phyloP scores from a whole-genome alignment of 2,797 vertebrate species.

The Notolepis coatsorum region DNA sequence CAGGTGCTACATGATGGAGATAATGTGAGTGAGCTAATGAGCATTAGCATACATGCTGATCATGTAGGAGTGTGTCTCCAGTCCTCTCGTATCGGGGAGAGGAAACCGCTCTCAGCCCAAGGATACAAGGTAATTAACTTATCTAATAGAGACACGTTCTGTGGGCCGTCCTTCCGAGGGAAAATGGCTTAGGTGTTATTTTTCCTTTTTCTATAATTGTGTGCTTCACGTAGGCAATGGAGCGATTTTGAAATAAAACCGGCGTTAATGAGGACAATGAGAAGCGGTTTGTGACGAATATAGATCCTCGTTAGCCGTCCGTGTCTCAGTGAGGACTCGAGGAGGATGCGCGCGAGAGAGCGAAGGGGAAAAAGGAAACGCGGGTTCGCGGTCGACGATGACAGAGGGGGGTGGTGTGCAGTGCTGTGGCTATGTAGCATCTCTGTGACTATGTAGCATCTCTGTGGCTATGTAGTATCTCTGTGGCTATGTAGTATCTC shows the following conservation, averaged over 20 bases:
- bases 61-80: neutral
- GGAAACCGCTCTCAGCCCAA: slow-evolving; percentile 34
- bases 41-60: neutral
- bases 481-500: no score
- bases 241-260: slow-evolving; percentile 67
- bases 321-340: no score
- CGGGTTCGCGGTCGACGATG: no score
- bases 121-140: slow-evolving; percentile 73
- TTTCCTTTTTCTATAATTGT: no score
- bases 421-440: no score
- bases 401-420: no score
- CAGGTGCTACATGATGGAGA: neutral
- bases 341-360: slow-evolving; percentile 23
- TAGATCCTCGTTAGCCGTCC: slow-evolving; percentile 60
- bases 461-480: no score
- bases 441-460: no score
- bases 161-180: slow-evolving; percentile 48
- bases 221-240: slow-evolving; percentile 55
- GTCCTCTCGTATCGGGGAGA: neutral
- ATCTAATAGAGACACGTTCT: slow-evolving; percentile 66
- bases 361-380: slow-evolving; percentile 6
- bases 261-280: slow-evolving; percentile 59
- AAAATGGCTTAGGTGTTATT: slow-evolving; percentile 57
- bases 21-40: neutral
- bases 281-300: slow-evolving; percentile 57